These are phyloP conservation scores for Orthosia cruda DNA, from an alignment of 2,888 invertebrate genomes.

Conservation along the genomic window DNA sequence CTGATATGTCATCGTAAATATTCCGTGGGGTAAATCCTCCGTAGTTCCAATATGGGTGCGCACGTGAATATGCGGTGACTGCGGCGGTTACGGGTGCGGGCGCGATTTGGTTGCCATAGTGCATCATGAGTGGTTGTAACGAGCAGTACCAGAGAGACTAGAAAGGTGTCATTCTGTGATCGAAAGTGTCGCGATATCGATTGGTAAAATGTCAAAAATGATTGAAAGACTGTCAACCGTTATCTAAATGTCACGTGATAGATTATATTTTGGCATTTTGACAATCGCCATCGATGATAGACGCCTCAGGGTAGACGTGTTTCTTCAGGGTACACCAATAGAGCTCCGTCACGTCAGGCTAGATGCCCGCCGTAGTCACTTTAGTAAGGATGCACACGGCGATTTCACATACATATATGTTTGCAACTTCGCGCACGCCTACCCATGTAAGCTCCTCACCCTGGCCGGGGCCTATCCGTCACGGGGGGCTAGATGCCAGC, in stretches of 20 bases:
- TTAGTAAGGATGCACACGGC: background rate
- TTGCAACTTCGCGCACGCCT: background rate
- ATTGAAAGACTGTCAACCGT: too few relatives aligned
- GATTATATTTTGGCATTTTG: too few relatives aligned
- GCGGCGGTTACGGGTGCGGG: too few relatives aligned
- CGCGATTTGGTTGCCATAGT: background rate
- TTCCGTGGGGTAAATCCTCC: constrained; percentile 10
- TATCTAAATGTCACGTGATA: too few relatives aligned
- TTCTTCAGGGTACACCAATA: background rate
- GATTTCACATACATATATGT: background rate
- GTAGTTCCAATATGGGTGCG: background rate
- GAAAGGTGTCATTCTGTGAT: too few relatives aligned
- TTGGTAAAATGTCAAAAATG: too few relatives aligned
- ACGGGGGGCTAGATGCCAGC: background rate
- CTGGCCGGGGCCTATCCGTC: too few relatives aligned
- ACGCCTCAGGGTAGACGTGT: background rate
- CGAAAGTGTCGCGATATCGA: too few relatives aligned
- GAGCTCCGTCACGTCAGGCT: background rate
- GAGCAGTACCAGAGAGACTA: background rate
- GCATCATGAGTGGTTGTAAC: background rate
- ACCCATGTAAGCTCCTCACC: too few relatives aligned
- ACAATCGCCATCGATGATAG: too few relatives aligned
- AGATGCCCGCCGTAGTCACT: background rate
- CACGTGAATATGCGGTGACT: background rate
- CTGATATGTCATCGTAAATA: constrained; percentile 51